A percentile compares a stretch with the other conserved stretches of the same genome.
Conservation (phyloP, 2,888 invertebrate genomes). For the Empis livida region DNA sequence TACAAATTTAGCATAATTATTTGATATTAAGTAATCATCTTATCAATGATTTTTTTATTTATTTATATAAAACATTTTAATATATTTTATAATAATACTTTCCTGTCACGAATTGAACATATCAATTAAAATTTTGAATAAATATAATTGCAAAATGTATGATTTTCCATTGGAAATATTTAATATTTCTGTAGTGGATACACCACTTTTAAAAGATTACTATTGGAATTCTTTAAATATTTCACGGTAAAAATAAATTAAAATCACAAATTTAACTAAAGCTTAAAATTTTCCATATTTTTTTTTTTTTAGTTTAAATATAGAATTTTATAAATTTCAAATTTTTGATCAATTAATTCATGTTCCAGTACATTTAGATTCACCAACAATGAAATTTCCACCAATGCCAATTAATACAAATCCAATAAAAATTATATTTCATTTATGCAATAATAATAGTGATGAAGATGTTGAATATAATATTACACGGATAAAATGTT, state of each 20-base stretch:
- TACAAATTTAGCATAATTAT: no score
- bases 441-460: slow-evolving; percentile 2
- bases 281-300: no score
- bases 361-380: neutral
- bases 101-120: no score
- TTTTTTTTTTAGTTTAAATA: neutral
- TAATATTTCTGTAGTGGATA: slow-evolving; percentile 8
- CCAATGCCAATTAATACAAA: slow-evolving; percentile 8
- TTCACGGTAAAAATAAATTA: slow-evolving; percentile 2
- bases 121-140: no score
- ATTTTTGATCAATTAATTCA: neutral
- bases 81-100: no score
- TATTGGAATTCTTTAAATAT: slow-evolving; percentile 9
- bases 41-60: no score
- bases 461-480: slow-evolving; percentile 1
- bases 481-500: slow-evolving; percentile 7
- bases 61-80: no score
- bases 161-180: slow-evolving; percentile 8
- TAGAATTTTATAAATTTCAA: neutral
- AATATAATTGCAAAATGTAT: neutral
- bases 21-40: no score
- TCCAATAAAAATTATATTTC: slow-evolving; percentile 6
- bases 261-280: no score
- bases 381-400: slow-evolving; percentile 4
- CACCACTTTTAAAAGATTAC: slow-evolving; percentile 10